These are phyloP conservation scores for Papilio xuthus DNA, from an alignment of 1,140 invertebrate genomes.

Conservation along the genomic window DNA sequence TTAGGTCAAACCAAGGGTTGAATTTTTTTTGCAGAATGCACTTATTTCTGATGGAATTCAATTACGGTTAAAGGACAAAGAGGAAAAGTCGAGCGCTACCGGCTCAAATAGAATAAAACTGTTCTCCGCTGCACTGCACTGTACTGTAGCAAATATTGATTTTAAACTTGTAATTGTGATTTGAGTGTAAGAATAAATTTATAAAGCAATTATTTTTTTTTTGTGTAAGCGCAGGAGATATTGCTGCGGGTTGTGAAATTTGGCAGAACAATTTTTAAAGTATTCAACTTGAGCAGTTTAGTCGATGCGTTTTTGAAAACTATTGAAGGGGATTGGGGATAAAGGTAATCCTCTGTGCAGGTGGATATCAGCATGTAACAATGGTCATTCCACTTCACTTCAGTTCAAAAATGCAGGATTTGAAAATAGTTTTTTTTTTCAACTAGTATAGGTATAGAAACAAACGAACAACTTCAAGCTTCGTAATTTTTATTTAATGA, in stretches of 20 bases:
- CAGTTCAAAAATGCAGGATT: background rate
- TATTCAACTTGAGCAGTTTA: too few relatives aligned
- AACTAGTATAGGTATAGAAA: background rate
- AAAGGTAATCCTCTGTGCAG: too few relatives aligned
- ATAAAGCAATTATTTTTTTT: background rate
- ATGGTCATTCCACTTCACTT: too few relatives aligned
- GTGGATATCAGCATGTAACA: too few relatives aligned
- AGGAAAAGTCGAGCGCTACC: constrained; percentile 31
- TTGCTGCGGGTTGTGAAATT: too few relatives aligned
- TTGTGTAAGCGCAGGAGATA: too few relatives aligned
- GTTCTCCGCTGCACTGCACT: constrained; percentile 11
- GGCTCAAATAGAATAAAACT: constrained; percentile 34
- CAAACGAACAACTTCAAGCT: background rate
- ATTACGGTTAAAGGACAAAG: constrained; percentile 33
- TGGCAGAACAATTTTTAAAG: too few relatives aligned
- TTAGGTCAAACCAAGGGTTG: constrained; percentile 15
- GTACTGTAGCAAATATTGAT: constrained; percentile 27
- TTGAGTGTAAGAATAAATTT: background rate
- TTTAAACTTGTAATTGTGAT: constrained; percentile 26
- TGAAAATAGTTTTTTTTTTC: background rate
- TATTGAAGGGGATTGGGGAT: too few relatives aligned
- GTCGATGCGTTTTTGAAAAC: too few relatives aligned
- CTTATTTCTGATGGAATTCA: constrained; percentile 34
- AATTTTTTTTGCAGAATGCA: constrained; percentile 16
- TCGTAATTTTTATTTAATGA: constrained; percentile 4